Percentiles rank a stretch among this genome's conserved stretches.
Evolutionary conservation across 1,140 invertebrate species (phyloP).

Genomic region (Archivesica marissinica): DNA sequence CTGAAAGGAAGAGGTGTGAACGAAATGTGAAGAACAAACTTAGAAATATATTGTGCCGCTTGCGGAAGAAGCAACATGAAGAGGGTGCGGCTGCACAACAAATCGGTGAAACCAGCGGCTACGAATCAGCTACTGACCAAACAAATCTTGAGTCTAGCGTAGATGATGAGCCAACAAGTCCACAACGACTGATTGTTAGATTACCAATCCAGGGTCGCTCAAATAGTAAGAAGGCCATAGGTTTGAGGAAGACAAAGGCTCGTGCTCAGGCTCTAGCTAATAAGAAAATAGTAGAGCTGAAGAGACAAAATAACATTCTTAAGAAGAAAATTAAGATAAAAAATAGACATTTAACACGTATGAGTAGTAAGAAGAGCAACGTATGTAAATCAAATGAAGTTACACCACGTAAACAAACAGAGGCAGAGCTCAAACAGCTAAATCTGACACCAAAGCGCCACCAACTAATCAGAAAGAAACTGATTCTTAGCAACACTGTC

Average conservation of each 20-base stretch:
- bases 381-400: neutral
- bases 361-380: neutral
- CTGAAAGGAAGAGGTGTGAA: neutral
- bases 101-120: neutral
- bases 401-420: neutral
- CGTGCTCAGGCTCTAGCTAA: neutral
- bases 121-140: neutral
- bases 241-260: neutral
- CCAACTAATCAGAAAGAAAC: neutral
- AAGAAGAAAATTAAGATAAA: too few relatives aligned
- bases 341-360: too few relatives aligned
- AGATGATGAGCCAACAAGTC: neutral
- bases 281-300: too few relatives aligned
- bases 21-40: slow-evolving; percentile 35
- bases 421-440: neutral
- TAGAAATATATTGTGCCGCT: slow-evolving; percentile 14
- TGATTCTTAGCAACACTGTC: neutral
- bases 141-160: neutral
- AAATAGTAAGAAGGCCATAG: neutral
- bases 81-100: neutral
- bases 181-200: neutral
- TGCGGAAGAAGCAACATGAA: slow-evolving; percentile 1
- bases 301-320: too few relatives aligned
- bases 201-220: neutral
- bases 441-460: neutral